A percentile compares a stretch with the other conserved stretches of the same genome.
phyloP scores from a whole-genome alignment of 2,888 invertebrate species.

The Hedya salicella region DNA sequence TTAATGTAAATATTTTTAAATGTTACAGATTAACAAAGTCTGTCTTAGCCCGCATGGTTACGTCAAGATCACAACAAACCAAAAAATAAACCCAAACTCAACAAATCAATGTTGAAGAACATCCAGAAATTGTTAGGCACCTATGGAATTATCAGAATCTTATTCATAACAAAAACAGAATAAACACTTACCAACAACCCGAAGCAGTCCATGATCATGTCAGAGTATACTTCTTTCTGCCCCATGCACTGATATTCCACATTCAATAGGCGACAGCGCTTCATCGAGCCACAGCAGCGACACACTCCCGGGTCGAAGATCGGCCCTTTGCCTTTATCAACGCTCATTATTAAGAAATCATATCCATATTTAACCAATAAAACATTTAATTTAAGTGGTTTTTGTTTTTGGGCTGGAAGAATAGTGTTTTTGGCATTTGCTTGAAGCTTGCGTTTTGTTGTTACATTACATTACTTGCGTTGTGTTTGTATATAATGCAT shows the following conservation, averaged over 20 bases:
- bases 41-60: no score
- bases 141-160: no score
- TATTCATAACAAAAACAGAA: no score
- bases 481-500: no score
- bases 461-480: constrained; percentile 9
- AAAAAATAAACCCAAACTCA: no score
- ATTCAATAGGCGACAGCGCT: constrained; percentile 74
- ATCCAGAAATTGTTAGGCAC: no score
- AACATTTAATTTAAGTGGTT: neutral
- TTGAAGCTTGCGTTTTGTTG: constrained; percentile 26
- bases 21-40: no score
- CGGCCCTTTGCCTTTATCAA: constrained; percentile 65
- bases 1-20: no score
- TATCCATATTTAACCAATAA: constrained; percentile 10
- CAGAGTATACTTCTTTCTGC: constrained; percentile 72
- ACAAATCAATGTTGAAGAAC: no score
- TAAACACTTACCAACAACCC: constrained; percentile 67
- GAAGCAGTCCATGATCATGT: constrained; percentile 78
- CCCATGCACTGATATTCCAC: constrained; percentile 72
- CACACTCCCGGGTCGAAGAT: constrained; percentile 73
- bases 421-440: constrained; percentile 1
- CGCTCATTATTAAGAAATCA: constrained; percentile 57
- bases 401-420: neutral
- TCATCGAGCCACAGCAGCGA: constrained; percentile 72
- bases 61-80: no score